These are phyloP conservation scores for Nothocercus nigrocapillus DNA, from an alignment of 2,113 vertebrate species.

Conservation along the genomic window DNA sequence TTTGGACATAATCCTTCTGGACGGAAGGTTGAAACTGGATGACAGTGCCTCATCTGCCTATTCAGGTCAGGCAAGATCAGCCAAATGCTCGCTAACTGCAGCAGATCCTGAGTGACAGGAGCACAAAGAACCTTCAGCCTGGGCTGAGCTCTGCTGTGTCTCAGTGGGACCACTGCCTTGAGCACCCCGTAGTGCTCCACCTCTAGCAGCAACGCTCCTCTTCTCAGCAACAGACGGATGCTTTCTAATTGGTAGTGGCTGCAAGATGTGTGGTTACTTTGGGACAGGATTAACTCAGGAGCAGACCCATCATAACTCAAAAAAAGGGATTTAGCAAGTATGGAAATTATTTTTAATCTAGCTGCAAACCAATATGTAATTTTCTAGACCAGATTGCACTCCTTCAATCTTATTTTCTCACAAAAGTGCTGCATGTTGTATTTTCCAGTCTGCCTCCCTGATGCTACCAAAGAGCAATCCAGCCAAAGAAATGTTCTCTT, in stretches of 20 bases:
- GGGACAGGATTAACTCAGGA: not conserved
- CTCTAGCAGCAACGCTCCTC: not conserved
- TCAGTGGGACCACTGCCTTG: conserved; percentile 38
- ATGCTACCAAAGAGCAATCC: not conserved
- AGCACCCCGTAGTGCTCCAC: conserved; percentile 37
- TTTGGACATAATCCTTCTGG: not conserved
- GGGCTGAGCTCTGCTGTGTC: not conserved
- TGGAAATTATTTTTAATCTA: not conserved
- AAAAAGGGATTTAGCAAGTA: not conserved
- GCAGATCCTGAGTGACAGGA: conserved; percentile 32
- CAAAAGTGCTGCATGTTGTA: not conserved
- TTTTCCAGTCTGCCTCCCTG: not conserved
- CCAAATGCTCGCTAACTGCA: not conserved
- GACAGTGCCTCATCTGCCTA: not conserved
- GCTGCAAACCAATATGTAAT: not conserved
- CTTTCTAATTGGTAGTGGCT: conserved; percentile 41
- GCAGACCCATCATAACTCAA: not conserved
- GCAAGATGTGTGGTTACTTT: not conserved
- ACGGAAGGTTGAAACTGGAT: not conserved
- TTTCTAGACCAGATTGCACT: not conserved
- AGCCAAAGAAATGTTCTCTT: not conserved
- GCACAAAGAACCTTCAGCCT: not conserved
- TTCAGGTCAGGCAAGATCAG: not conserved
- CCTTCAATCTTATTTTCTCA: not conserved
- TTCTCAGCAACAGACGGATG: conserved; percentile 32